Conservation (phyloP, 1,140 invertebrate species). For the Halesus radiatus region DNA sequence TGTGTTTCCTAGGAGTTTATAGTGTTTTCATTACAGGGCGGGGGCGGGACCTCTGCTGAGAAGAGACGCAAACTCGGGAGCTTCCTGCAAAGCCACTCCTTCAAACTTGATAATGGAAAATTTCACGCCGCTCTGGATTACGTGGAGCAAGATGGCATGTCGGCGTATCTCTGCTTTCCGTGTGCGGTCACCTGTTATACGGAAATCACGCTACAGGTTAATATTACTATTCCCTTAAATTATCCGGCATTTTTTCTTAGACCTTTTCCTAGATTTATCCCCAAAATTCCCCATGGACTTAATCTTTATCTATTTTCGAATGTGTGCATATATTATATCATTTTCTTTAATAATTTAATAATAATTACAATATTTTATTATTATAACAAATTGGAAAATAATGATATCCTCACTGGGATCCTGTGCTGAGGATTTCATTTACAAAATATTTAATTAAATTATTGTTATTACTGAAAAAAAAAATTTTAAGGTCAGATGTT, state of each 20-base stretch:
- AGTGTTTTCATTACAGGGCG: background rate
- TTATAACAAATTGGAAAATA: no score
- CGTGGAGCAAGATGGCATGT: conserved; percentile 12
- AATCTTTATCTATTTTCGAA: background rate
- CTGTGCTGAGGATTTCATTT: no score
- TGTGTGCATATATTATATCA: no score
- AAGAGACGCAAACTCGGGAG: conserved; percentile 29
- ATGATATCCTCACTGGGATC: no score
- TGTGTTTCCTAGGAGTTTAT: background rate
- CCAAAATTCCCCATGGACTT: background rate
- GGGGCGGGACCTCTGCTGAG: background rate
- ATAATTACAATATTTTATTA: no score
- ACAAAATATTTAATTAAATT: no score
- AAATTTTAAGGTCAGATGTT: no score
- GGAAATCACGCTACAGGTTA: conserved; percentile 41
- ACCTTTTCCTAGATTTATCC: background rate
- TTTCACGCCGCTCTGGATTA: conserved; percentile 25
- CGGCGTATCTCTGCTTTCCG: conserved; percentile 43
- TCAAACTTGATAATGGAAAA: conserved; percentile 37
- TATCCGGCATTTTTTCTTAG: no score
- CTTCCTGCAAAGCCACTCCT: conserved; percentile 41
- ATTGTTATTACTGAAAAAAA: no score
- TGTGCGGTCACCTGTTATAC: conserved; percentile 46
- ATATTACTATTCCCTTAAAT: background rate
- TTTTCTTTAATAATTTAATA: no score